These are phyloP conservation scores for Lamprotornis superbus DNA, from an alignment of 2,113 vertebrate genomes.

Conservation along the genomic window DNA sequence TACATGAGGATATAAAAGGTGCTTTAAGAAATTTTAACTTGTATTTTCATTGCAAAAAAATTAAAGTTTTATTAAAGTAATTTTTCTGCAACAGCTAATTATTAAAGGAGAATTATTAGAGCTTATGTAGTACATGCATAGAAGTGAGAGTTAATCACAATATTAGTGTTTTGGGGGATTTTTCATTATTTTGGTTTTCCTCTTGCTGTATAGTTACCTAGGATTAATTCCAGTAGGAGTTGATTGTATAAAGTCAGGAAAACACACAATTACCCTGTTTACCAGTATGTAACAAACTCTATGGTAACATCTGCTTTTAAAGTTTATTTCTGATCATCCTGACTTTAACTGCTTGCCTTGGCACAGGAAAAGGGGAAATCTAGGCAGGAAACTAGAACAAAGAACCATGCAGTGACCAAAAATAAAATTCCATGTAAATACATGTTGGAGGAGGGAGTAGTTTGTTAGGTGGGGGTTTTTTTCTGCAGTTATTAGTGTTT, in stretches of 20 bases:
- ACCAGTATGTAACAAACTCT: not conserved
- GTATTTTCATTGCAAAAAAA: not conserved
- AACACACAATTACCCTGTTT: not conserved
- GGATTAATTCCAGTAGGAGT: not conserved
- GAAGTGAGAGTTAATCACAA: not conserved
- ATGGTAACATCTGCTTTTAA: slow-evolving; percentile 9
- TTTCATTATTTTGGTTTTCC: not conserved
- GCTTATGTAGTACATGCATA: not conserved
- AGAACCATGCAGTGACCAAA: not conserved
- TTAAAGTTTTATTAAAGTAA: not conserved
- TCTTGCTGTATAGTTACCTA: not conserved
- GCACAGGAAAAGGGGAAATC: slow-evolving; percentile 40
- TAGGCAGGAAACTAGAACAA: slow-evolving; percentile 59
- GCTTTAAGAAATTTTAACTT: not conserved
- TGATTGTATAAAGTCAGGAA: not conserved
- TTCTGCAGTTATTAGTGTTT: not conserved
- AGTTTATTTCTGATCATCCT: slow-evolving; percentile 49
- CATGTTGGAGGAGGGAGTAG: not conserved
- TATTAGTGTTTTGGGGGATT: not conserved
- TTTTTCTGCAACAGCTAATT: not conserved
- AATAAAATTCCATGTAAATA: slow-evolving; percentile 19
- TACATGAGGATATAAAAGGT: not conserved
- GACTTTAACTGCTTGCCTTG: slow-evolving; percentile 6
- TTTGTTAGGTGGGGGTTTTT: not conserved
- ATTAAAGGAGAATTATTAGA: not conserved